Evolutionary conservation across 2,888 invertebrate species (phyloP).

Genomic region (Drosophila monieri): DNA sequence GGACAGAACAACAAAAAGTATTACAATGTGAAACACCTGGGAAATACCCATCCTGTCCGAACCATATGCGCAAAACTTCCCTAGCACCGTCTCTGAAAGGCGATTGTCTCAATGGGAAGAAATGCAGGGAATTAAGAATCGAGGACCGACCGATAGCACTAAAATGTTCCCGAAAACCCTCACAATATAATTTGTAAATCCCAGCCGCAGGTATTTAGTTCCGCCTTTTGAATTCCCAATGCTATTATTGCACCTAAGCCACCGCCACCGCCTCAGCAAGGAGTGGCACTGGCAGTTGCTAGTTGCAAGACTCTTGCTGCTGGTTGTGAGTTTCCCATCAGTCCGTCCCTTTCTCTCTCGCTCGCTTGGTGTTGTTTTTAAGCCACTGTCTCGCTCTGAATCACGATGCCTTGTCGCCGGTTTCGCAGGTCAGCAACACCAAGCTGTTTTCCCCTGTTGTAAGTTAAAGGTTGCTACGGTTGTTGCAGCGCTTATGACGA

Average conservation of each 20-base stretch:
- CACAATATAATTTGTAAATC: conserved; percentile 73
- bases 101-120: conserved; percentile 54
- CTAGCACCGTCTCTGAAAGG: conserved; percentile 13
- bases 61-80: conserved; percentile 39
- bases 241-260: conserved; percentile 79
- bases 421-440: too few relatives aligned
- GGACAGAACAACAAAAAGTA: neutral
- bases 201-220: conserved; percentile 79
- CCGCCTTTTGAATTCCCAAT: conserved; percentile 81
- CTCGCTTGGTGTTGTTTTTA: neutral
- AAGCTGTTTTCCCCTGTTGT: neutral
- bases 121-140: conserved; percentile 2
- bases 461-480: too few relatives aligned
- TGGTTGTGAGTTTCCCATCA: conserved; percentile 24
- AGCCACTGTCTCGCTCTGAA: neutral
- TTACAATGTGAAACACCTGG: conserved; percentile 48
- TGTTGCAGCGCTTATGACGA: too few relatives aligned
- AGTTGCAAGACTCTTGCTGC: neutral
- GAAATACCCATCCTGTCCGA: conserved; percentile 57
- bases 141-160: neutral
- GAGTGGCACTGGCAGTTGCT: conserved; percentile 21
- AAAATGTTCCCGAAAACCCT: conserved; percentile 41
- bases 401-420: neutral
- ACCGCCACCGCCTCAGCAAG: conserved; percentile 18
- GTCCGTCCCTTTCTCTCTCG: neutral